Evolutionary conservation across 1,140 invertebrate species (phyloP), one percentile per base, ranked within the genome.

Genomic region (Druon quercuslanigerum): DNA sequence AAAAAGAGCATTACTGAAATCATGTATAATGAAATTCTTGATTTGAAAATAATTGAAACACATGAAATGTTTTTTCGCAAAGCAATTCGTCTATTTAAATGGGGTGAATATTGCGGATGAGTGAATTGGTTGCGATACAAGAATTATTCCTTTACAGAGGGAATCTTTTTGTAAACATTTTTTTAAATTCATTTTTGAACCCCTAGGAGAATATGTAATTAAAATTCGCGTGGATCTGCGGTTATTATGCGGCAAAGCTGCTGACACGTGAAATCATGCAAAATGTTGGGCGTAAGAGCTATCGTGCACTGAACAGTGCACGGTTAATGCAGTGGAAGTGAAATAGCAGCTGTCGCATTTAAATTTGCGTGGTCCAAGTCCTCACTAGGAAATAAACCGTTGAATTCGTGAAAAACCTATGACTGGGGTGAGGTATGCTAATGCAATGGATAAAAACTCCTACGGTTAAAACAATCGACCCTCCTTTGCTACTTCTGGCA

Each of bases 251-350:
- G 82, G 84, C 75, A 79, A 77, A 83, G 79, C 79, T 82, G 82
- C 81, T 84, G 87, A 88, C 86, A 87, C 87, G 87, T 86, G 81
- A 88, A 88, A 88, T 87, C 86, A 86, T 86, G 86, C 86, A 87
- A 85, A 88, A 88, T 86, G 83, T 85, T 77, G 81, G 81, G 79
- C 85, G 78, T 85, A 87, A 85, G 87, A 88, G 82, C 82, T 80
- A 70, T 75, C 81, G 82, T 79, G 4, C 85, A 83, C 83, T 80
- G 76, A 85, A 86, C 84, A 79, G 80, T 79, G 74, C 75, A 82
- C 80, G 82, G 78, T 86, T 86, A 87, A 88, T 87, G 85, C 82
- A 86, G 83, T 84, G 85, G 83, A 88, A 88, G 82, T 83, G 83
- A 86, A 87, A 88, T 84, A 87, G 80, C 87, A 87, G 85, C 86